These are phyloP conservation scores for Hippolais icterina DNA, from an alignment of 2,113 vertebrate genomes.

Conservation along the genomic window DNA sequence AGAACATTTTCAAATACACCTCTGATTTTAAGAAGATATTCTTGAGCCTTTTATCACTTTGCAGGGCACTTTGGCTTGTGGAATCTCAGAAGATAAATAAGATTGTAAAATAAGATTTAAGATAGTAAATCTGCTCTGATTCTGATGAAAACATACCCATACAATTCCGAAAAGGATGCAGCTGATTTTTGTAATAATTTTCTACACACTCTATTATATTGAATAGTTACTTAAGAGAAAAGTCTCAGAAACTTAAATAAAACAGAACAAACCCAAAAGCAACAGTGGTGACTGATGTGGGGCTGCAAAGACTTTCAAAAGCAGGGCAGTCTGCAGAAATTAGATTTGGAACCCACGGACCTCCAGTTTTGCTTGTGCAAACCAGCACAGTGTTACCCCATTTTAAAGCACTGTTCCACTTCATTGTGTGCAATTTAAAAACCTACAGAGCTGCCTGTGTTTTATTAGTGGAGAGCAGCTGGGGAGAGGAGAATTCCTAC, in stretches of 20 bases:
- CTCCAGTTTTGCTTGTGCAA: background rate
- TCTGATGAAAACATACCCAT: background rate
- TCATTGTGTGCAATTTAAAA: background rate
- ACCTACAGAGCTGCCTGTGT: background rate
- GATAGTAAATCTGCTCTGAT: background rate
- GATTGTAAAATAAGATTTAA: background rate
- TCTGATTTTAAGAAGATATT: background rate
- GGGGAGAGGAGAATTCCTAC: conserved; percentile 8
- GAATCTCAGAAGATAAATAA: too few species aligned
- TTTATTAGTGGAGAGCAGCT: conserved; percentile 12
- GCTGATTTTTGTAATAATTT: background rate
- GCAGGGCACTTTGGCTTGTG: background rate
- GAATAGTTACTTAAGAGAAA: background rate
- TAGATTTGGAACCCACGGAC: background rate
- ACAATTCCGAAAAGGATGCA: background rate
- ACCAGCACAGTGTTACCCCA: background rate
- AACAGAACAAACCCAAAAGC: background rate
- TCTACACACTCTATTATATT: background rate
- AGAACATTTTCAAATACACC: background rate
- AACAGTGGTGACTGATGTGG: background rate
- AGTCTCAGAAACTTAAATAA: background rate
- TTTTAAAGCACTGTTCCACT: background rate
- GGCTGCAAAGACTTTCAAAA: background rate
- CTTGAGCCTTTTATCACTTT: background rate
- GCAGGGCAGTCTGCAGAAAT: background rate